These are phyloP conservation scores for Taxidea taxus DNA, from an alignment of 2,113 vertebrate species.

Conservation along the genomic window DNA sequence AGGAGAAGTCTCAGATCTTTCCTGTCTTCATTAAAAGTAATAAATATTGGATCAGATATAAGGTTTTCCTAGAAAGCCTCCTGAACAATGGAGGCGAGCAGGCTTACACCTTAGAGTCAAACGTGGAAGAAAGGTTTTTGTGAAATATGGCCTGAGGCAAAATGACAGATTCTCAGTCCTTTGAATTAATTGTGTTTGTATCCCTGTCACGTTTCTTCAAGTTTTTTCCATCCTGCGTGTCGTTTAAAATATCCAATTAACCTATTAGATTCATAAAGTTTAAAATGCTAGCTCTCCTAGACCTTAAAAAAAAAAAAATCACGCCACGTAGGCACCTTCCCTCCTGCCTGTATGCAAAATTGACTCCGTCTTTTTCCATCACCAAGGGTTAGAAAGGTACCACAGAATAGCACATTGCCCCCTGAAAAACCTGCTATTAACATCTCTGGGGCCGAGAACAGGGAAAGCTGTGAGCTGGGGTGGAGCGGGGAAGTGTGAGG, in stretches of 20 bases:
- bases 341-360: background rate
- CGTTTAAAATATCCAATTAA: background rate
- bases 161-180: background rate
- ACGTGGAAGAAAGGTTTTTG: background rate
- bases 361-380: background rate
- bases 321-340: background rate
- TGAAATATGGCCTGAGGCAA: background rate
- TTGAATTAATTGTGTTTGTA: background rate
- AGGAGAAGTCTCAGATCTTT: conserved; percentile 4
- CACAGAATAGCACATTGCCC: background rate
- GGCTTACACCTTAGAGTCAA: background rate
- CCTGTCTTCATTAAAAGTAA: conserved; percentile 29
- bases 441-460: background rate
- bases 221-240: background rate
- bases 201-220: background rate
- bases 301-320: background rate
- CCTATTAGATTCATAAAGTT: background rate
- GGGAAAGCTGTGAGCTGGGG: background rate
- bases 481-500: background rate
- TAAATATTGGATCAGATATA: conserved; percentile 31
- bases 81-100: background rate
- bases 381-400: background rate
- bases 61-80: conserved; percentile 58
- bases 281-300: background rate
- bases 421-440: background rate